Conservation (phyloP, 1,140 invertebrate genomes). For the Arctopsyche grandis region DNA sequence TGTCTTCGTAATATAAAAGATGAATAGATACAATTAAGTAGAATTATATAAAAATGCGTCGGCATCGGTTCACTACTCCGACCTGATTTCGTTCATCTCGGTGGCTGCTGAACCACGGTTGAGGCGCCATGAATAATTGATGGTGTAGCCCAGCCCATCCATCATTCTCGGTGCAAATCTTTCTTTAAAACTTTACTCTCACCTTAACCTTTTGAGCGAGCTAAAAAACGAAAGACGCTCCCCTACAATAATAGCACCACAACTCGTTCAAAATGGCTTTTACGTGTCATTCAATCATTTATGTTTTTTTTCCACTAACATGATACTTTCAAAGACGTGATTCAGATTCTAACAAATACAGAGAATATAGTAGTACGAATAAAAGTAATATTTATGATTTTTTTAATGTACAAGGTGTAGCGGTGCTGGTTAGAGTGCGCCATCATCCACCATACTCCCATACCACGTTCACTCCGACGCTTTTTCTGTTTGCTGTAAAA, state of each 20-base stretch:
- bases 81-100: neutral
- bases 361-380: too few species aligned
- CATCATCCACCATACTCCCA: too few species aligned
- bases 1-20: conserved; percentile 18
- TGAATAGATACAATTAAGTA: conserved; percentile 30
- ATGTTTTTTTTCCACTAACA: too few species aligned
- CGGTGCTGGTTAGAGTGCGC: too few species aligned
- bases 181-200: conserved; percentile 53
- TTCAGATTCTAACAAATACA: too few species aligned
- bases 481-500: conserved; percentile 52
- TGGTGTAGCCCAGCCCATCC: conserved; percentile 51
- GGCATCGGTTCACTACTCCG: neutral
- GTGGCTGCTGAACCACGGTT: neutral
- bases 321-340: too few species aligned
- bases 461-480: conserved; percentile 41
- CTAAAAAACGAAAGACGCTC: conserved; percentile 9
- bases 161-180: conserved; percentile 54
- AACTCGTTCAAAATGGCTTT: neutral
- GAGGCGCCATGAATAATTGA: conserved; percentile 53
- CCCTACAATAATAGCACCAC: neutral
- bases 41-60: conserved; percentile 22
- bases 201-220: conserved; percentile 49
- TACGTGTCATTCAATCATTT: too few species aligned
- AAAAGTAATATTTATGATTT: too few species aligned
- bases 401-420: too few species aligned